Evolutionary conservation across 2,888 invertebrate genomes (phyloP).

Genomic region (Drosophila quinaria): DNA sequence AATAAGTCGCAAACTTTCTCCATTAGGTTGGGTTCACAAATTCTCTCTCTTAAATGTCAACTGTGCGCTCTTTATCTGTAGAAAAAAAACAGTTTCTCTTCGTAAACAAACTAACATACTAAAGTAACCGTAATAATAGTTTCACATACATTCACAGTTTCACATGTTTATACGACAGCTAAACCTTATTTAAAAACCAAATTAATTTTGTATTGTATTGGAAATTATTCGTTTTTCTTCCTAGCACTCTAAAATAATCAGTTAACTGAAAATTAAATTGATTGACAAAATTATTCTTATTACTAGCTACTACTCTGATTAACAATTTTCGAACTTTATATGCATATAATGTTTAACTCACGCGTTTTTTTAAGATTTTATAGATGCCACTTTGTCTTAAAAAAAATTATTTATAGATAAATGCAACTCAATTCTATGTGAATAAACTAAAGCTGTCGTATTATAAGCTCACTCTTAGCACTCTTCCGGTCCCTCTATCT

Average conservation of each 20-base stretch:
- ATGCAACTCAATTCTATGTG: too few relatives aligned
- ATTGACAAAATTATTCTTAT: too few relatives aligned
- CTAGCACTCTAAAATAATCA: too few relatives aligned
- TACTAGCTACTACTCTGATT: too few relatives aligned
- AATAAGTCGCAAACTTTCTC: background rate
- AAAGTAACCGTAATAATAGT: background rate
- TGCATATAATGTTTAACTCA: too few relatives aligned
- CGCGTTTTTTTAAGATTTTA: background rate
- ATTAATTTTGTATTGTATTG: too few relatives aligned
- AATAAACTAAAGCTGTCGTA: background rate
- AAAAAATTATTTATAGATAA: too few relatives aligned
- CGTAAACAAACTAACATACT: conserved; percentile 3
- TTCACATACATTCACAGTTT: too few relatives aligned
- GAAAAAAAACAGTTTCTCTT: background rate
- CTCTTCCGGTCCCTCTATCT: background rate
- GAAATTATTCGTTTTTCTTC: too few relatives aligned
- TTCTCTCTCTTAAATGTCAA: conserved; percentile 5
- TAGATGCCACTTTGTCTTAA: background rate
- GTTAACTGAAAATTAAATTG: too few relatives aligned
- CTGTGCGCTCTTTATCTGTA: background rate
- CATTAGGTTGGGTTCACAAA: background rate
- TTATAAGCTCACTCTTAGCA: background rate
- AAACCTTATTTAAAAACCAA: background rate
- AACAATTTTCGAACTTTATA: too few relatives aligned
- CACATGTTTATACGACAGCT: background rate